phyloP scores from a whole-genome alignment of 2,888 invertebrate genomes.

The Periphyllus acericola region DNA sequence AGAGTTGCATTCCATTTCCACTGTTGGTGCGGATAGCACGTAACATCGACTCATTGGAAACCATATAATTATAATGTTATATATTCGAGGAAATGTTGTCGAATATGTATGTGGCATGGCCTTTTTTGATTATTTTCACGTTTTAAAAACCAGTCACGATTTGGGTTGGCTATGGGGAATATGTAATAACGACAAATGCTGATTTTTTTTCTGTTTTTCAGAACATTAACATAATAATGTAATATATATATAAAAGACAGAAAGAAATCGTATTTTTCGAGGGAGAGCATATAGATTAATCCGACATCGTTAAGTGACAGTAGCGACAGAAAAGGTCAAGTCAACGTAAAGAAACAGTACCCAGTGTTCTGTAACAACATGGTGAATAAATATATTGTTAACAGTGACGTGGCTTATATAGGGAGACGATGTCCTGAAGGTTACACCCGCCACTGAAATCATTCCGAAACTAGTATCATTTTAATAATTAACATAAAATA shows the following conservation, averaged over 20 bases:
- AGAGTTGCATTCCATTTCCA: no score
- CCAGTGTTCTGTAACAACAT: no score
- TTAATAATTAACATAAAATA: no score
- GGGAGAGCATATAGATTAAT: background rate
- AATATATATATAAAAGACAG: background rate
- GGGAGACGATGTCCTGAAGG: no score
- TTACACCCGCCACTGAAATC: no score
- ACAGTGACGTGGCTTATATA: no score
- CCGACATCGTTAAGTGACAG: no score
- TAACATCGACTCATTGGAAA: background rate
- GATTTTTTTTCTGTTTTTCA: background rate
- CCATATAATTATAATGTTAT: background rate
- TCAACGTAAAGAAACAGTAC: no score
- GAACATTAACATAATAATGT: no score
- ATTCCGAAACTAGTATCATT: no score
- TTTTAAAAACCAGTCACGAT: constrained; percentile 18
- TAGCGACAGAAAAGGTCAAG: no score
- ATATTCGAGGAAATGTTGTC: background rate
- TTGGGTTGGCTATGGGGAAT: background rate
- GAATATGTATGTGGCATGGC: background rate
- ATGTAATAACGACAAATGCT: background rate
- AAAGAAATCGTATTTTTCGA: background rate
- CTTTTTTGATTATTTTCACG: background rate
- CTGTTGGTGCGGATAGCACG: background rate
- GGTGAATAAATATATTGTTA: no score